These are phyloP conservation scores for Hydrotaea diabolus DNA, from an alignment of 2,888 invertebrate genomes.

Conservation along the genomic window DNA sequence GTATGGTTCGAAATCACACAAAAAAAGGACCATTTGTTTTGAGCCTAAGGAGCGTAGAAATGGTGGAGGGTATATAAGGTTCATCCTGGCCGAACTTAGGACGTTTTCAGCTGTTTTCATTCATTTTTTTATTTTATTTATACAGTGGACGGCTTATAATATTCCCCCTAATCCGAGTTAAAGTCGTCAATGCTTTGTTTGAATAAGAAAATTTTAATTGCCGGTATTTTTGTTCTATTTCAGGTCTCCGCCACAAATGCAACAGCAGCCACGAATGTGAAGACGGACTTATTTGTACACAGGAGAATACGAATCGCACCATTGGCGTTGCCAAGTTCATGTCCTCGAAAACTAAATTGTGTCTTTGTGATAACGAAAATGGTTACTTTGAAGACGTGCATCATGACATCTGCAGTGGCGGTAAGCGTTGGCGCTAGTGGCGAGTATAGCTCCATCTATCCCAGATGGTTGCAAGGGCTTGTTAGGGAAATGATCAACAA, in stretches of 20 bases:
- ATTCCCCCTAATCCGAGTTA: no score
- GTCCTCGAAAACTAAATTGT: conserved; percentile 82
- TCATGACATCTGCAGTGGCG: conserved; percentile 84
- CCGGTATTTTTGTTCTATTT: not conserved
- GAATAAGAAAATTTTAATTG: no score
- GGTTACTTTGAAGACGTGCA: conserved; percentile 84
- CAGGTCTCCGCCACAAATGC: conserved; percentile 83
- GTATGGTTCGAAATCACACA: no score
- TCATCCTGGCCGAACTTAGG: no score
- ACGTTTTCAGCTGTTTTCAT: no score
- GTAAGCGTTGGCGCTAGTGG: conserved; percentile 67
- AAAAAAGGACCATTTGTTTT: no score
- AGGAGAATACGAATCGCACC: conserved; percentile 82
- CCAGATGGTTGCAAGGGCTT: not conserved
- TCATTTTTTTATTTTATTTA: no score
- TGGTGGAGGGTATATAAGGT: no score
- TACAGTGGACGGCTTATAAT: no score
- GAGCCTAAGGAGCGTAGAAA: no score
- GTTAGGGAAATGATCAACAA: not conserved
- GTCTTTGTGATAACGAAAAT: conserved; percentile 84
- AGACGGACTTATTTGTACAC: conserved; percentile 84
- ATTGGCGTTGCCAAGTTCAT: conserved; percentile 80
- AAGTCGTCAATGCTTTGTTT: no score
- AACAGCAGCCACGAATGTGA: conserved; percentile 84
- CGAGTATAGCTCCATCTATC: no score